A percentile compares a stretch with the other conserved stretches of the same genome.
phyloP scores from a whole-genome alignment of 2,888 invertebrate genomes.

The Dicranocentrus wangi region DNA sequence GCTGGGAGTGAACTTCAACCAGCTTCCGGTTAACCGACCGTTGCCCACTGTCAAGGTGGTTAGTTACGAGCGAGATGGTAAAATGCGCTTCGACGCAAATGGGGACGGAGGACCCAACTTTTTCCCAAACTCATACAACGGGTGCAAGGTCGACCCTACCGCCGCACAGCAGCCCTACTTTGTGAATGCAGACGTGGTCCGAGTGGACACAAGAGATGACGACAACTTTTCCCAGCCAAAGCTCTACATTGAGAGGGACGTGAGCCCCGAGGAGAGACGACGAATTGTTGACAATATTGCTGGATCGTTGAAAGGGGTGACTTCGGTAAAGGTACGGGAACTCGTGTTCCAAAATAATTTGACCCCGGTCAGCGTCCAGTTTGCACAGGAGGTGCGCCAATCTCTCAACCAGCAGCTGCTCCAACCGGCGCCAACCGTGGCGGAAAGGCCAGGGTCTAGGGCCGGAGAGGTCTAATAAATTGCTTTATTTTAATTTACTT shows the following conservation, averaged over 20 bases:
- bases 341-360: conserved; percentile 20
- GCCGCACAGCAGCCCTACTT: conserved; percentile 74
- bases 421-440: background rate
- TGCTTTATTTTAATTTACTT: no score
- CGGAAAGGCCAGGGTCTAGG: background rate
- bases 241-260: conserved; percentile 82
- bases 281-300: conserved; percentile 31
- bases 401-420: background rate
- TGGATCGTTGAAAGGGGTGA: background rate
- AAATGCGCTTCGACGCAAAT: conserved; percentile 80
- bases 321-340: background rate
- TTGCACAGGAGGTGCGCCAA: conserved; percentile 1
- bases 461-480: no score
- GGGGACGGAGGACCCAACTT: conserved; percentile 76
- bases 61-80: conserved; percentile 80
- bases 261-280: conserved; percentile 16
- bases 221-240: conserved; percentile 92
- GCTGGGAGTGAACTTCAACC: conserved; percentile 48
- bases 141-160: conserved; percentile 80
- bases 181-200: conserved; percentile 24
- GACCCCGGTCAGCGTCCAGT: conserved; percentile 11
- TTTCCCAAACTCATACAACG: conserved; percentile 75
- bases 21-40: conserved; percentile 53
- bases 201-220: conserved; percentile 81
- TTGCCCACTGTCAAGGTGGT: conserved; percentile 76